phyloP scores from a whole-genome alignment of 2,797 vertebrate species.

The Poeciliopsis gracilis region DNA sequence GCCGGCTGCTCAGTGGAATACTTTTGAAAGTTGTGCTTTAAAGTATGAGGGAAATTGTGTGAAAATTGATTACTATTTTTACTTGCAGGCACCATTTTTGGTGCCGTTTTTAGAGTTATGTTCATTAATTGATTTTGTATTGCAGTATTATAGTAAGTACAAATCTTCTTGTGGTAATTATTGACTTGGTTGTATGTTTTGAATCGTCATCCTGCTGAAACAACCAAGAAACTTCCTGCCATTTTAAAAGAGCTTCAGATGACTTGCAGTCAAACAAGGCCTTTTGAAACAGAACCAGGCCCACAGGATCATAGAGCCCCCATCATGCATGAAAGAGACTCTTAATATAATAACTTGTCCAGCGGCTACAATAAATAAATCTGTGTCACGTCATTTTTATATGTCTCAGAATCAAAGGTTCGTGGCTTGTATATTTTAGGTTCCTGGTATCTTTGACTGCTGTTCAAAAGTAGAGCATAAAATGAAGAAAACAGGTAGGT shows the following conservation, averaged over 20 bases:
- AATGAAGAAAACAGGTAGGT: neutral
- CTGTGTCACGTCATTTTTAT: neutral
- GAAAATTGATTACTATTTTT: neutral
- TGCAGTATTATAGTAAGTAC: neutral
- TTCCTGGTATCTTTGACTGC: neutral
- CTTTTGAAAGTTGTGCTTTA: conserved; percentile 13
- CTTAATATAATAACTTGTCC: neutral
- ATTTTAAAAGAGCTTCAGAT: neutral
- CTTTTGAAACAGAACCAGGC: neutral
- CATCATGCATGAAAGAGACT: neutral
- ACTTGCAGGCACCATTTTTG: neutral
- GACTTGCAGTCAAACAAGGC: neutral
- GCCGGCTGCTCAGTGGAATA: conserved; percentile 6
- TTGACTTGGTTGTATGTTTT: neutral
- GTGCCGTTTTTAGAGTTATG: neutral
- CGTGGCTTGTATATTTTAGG: neutral
- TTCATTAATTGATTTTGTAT: neutral
- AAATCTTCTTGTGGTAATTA: neutral
- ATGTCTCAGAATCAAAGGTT: neutral
- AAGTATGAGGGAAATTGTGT: neutral
- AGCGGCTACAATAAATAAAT: neutral
- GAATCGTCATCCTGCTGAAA: neutral
- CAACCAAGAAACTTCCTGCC: neutral
- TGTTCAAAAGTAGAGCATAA: neutral
- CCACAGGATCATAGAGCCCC: neutral